phyloP scores from a whole-genome alignment of 2,888 invertebrate genomes.

The Apamea crenata region DNA sequence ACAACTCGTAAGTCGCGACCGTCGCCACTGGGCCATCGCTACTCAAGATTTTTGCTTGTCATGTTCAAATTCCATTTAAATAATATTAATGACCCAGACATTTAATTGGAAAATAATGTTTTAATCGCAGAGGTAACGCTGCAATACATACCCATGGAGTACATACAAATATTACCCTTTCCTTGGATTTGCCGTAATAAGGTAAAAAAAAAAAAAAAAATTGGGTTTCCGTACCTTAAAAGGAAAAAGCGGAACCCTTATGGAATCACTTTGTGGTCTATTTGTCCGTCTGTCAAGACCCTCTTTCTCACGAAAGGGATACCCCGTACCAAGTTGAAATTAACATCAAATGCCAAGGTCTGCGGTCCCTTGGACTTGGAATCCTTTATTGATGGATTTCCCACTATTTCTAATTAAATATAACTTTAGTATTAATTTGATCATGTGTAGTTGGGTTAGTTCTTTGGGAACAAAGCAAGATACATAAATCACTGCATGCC shows the following conservation, averaged over 20 bases:
- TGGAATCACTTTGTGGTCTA: not conserved
- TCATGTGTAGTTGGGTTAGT: not conserved
- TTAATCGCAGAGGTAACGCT: no score
- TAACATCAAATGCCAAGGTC: not conserved
- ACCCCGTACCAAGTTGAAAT: not conserved
- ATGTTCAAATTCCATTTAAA: no score
- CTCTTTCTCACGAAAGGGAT: not conserved
- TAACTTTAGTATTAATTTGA: not conserved
- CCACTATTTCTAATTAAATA: not conserved
- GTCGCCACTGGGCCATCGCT: not conserved
- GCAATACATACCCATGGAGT: no score
- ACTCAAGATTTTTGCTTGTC: no score
- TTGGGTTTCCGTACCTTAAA: not conserved
- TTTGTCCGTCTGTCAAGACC: not conserved
- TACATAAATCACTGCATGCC: constrained; percentile 4
- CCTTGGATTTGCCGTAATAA: not conserved
- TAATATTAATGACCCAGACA: no score
- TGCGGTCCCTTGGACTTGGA: not conserved
- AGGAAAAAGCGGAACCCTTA: not conserved
- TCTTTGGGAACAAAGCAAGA: not conserved
- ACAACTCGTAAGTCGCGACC: no score
- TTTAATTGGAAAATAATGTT: no score
- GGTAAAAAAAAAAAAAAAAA: not conserved
- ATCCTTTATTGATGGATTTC: not conserved
- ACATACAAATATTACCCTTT: not conserved